Conservation (phyloP, 2,888 invertebrate genomes). For the Coecobrya sp. region DNA sequence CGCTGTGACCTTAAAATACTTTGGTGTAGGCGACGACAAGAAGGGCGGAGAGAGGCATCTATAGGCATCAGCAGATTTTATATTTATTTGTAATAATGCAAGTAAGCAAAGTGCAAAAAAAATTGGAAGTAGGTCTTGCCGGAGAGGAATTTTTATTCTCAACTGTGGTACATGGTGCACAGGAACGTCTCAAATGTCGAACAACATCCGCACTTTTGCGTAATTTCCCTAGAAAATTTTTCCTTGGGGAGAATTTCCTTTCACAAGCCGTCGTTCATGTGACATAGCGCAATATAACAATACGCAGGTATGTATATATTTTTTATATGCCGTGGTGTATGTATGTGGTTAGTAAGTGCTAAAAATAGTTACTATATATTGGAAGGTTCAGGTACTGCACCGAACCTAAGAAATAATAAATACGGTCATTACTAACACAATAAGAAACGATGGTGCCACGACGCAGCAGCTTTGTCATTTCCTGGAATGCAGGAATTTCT, state of each 20-base stretch:
- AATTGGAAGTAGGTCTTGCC: constrained; percentile 4
- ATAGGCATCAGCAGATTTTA: not conserved
- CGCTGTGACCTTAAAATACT: constrained; percentile 39
- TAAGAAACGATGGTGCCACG: not conserved
- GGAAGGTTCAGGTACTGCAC: not conserved
- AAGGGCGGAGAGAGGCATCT: not conserved
- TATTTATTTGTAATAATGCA: not conserved
- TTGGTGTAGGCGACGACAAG: constrained; percentile 3
- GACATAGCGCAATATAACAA: too few species aligned
- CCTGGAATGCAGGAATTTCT: constrained; percentile 32
- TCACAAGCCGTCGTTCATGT: too few species aligned
- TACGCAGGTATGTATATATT: too few species aligned
- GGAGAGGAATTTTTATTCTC: constrained; percentile 12
- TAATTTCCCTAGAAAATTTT: not conserved
- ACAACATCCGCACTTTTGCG: constrained; percentile 22
- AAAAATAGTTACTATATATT: too few species aligned
- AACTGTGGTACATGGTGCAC: not conserved
- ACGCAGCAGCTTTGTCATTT: constrained; percentile 37
- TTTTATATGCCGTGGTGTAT: too few species aligned
- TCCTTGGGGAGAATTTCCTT: not conserved
- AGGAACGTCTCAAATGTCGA: constrained; percentile 2
- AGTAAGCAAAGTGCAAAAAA: not conserved
- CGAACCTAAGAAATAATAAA: not conserved
- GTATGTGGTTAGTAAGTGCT: too few species aligned
- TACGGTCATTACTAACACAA: constrained; percentile 26